Conservation (phyloP, 2,113 vertebrate species). For the Nibea albiflora region DNA sequence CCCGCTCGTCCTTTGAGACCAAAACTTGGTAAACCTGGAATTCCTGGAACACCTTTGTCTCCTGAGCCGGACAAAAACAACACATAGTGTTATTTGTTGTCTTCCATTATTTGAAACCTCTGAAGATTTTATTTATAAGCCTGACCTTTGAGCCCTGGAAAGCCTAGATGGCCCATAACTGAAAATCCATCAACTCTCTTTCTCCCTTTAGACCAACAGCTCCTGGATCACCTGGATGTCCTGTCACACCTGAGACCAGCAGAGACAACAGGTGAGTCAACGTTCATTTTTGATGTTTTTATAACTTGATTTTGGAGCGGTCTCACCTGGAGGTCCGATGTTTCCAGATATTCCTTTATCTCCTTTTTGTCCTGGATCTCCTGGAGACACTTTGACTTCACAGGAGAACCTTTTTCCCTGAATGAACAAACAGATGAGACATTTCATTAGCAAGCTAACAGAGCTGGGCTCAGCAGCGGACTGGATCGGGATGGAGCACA, state of each 20-base stretch:
- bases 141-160: conserved; percentile 80
- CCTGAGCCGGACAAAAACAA: conserved; percentile 65
- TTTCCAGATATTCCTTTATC: conserved; percentile 69
- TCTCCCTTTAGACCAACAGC: conserved; percentile 66
- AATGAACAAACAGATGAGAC: neutral
- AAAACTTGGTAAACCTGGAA: conserved; percentile 60
- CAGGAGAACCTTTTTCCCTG: conserved; percentile 81
- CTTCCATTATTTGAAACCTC: neutral
- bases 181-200: conserved; percentile 70
- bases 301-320: neutral
- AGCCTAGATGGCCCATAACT: conserved; percentile 70
- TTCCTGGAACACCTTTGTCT: conserved; percentile 72
- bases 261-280: neutral
- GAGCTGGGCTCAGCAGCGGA: no score
- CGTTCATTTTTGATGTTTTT: neutral
- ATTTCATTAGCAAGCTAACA: no score
- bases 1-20: conserved; percentile 78
- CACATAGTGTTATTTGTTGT: neutral
- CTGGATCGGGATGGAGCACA: no score
- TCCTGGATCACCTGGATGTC: conserved; percentile 68
- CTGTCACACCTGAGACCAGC: conserved; percentile 68
- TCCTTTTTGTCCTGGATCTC: conserved; percentile 78
- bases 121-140: neutral
- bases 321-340: conserved; percentile 74
- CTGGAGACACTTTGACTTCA: conserved; percentile 39